Evolutionary conservation across 1,140 invertebrate genomes (phyloP), one percentile per base, ranked within the genome.

Genomic region (Cataglyphis hispanica): DNA sequence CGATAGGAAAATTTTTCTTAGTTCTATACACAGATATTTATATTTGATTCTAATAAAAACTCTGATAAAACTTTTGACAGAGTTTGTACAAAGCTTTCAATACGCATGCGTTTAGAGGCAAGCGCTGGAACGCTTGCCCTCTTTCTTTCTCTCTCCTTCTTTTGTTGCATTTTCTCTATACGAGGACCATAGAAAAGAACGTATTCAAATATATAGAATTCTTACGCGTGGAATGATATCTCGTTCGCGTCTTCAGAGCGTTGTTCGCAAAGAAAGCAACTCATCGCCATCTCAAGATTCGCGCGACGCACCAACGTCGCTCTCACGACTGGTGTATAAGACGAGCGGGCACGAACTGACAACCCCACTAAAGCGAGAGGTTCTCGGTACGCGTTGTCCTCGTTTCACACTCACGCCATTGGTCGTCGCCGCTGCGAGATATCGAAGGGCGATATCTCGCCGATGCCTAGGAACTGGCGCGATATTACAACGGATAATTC

Each of bases 221-320:
- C 43, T 78, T 78, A 69, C 77, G 25, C 16, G 31, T 69, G 31
- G 34, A 53, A 56, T 13, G 75, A 13, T 66, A 22, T 69, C 10
- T 37, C 22, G 22, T 40, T 31, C 27, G 43, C 22, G 31, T 37
- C n/a, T n/a, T 25, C 22, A 34, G 11, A 40, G 2, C 27, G 16
- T 80, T 19, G 64, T 8, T 34, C 22, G 46, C 63, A 80, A 27
- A 80, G 46, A 40, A 56, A n/a, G 46, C 64, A 69, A 13, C 8
- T 60, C 22, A 11, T 58, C 50, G 46, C 64, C 64, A 80, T 80
- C n/a, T 69, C 31, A 46, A 40, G 16, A 16, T 7, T 19, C 1
- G 5, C 11, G 10, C 22, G 10, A 40, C n/a, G 10, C 6, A 7
- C 46, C 16, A 1, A 31, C 22, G 22, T 69, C 5, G n/a, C 22